Conservation (phyloP, 2,797 vertebrate genomes). For the Squalus acanthias region DNA sequence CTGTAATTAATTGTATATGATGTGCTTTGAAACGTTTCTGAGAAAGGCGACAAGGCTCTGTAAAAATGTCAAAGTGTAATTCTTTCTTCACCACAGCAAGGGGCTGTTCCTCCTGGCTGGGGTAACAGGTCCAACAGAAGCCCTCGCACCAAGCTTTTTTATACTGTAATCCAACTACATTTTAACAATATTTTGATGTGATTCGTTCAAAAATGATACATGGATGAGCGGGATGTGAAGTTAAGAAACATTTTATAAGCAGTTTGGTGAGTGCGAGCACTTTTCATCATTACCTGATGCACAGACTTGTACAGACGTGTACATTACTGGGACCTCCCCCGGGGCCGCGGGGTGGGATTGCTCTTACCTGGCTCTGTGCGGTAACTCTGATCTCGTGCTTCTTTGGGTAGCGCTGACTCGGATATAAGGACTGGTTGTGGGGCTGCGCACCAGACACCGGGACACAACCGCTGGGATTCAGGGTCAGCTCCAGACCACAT, state of each 20-base stretch:
- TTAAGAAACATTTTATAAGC: neutral
- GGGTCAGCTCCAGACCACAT: too few relatives aligned
- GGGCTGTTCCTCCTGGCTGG: too few relatives aligned
- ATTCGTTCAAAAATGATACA: neutral
- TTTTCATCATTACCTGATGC: too few relatives aligned
- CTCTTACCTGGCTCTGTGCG: neutral
- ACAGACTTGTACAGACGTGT: too few relatives aligned
- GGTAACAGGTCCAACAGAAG: neutral
- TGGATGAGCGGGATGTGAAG: too few relatives aligned
- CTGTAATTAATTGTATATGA: neutral
- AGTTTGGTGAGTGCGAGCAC: neutral
- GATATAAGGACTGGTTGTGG: neutral
- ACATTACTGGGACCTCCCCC: neutral
- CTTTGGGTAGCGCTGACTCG: neutral
- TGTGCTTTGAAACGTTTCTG: neutral
- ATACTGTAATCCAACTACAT: neutral
- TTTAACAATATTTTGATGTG: neutral
- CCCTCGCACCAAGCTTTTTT: neutral
- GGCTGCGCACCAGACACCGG: neutral
- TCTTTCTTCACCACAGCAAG: neutral
- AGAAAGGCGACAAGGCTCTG: neutral
- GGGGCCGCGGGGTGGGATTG: neutral
- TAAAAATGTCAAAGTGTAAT: neutral
- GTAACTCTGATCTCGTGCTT: neutral
- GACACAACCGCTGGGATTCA: neutral